Base-by-base conservation (phyloP, 2,113 vertebrate species). In the Pontoporia blainvillei region DNA sequence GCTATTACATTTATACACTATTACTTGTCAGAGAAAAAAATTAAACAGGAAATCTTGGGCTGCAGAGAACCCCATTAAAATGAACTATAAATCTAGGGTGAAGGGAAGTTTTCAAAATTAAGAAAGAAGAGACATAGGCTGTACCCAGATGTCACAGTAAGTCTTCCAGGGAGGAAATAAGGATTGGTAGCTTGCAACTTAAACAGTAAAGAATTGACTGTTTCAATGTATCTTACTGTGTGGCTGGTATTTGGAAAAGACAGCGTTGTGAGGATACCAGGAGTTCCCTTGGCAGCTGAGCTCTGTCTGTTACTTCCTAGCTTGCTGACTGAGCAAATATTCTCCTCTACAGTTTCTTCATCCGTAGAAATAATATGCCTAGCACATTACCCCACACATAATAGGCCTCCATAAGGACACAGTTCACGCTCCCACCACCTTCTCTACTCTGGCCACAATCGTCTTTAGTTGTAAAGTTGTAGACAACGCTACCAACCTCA, bases 21-120 rank as follows among this genome's bases (percentile, higher is more conserved):
- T 95, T 49, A 96, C 75, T 96, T 97, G 90, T 97, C 96, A 95
- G 86, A 31, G 62, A 39, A 87, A 97, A 93, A 73, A 57, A 87
- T 90, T 90, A 67, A 84, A 97, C 93, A 97, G 86, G 94, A 95
- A 98, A 96, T 96, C 3, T 90, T 94, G 90, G 95, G 96, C 92
- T 95, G 87, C 57, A 75, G 66, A 92, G 81, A 94, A 73, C 21
- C 39, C 85, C 52, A 76, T 92, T 96, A 92, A 97, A 92, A 88
- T 83, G 69, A 97, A 90, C 27, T 27, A 29, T 83, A 90, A 36
- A 81, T 92, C 59, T 29, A 73, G 12, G n/a, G 6, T 25, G 62
- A 93, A 72, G 34, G 90, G 46, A 87, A 92, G 34, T 36, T 94
- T 86, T 90, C 54, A 83, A 75, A 96, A 90, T 92, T 73, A 86